phyloP scores from a whole-genome alignment of 2,113 vertebrate species.

The Catharus minimus region DNA sequence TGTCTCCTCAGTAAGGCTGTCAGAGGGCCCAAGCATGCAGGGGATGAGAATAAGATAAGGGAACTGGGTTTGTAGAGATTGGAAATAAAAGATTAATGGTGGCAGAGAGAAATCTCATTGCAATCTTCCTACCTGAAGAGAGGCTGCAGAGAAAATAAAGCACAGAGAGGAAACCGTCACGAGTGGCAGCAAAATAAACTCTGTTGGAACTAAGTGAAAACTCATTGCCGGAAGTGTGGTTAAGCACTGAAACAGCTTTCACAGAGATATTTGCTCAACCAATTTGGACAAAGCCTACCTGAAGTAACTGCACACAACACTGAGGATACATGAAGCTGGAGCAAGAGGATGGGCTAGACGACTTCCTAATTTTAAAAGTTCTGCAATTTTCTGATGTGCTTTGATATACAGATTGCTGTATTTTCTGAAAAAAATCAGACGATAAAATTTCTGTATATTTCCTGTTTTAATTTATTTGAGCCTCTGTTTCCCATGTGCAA shows the following conservation, averaged over 20 bases:
- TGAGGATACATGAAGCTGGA: background rate
- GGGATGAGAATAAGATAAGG: background rate
- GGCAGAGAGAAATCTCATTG: background rate
- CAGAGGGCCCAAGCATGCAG: no score
- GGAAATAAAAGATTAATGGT: background rate
- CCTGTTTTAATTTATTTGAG: background rate
- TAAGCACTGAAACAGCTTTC: background rate
- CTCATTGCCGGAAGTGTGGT: background rate
- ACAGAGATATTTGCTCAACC: background rate
- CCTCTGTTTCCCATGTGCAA: background rate
- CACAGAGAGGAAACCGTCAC: rapidly evolving
- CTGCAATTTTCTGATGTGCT: background rate
- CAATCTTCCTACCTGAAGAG: background rate
- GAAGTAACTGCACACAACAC: background rate
- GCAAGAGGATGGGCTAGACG: background rate
- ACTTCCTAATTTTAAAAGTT: background rate
- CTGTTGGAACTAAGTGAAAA: background rate
- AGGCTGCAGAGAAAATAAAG: background rate
- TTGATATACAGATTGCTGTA: background rate
- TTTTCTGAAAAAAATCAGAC: background rate
- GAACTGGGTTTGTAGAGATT: background rate
- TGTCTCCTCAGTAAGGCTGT: background rate
- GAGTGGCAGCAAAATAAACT: background rate
- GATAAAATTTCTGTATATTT: background rate
- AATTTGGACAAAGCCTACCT: rapidly evolving